phyloP scores from a whole-genome alignment of 2,113 vertebrate genomes.

The Peromyscus maniculatus region DNA sequence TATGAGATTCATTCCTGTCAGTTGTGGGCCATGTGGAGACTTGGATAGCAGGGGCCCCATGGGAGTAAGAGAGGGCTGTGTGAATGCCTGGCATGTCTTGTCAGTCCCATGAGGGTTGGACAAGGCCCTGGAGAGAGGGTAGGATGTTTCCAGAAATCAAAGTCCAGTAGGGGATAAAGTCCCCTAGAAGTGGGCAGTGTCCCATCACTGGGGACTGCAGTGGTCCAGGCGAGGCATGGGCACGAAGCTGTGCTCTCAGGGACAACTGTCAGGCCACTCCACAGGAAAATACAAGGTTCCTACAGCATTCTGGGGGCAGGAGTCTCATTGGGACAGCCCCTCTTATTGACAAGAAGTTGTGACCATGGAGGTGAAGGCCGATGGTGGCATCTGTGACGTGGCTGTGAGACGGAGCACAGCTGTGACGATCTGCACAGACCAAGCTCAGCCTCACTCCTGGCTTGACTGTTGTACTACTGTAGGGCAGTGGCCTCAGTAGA shows the following conservation, averaged over 20 bases:
- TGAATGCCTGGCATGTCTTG: background rate
- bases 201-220: fast-evolving
- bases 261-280: background rate
- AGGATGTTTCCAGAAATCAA: background rate
- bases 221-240: background rate
- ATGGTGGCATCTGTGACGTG: fast-evolving
- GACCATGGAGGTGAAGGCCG: fast-evolving
- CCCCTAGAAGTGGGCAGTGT: background rate
- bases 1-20: background rate
- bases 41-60: background rate
- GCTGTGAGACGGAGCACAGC: fast-evolving
- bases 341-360: background rate
- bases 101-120: fast-evolving
- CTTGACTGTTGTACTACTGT: fast-evolving
- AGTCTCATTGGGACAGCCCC: background rate
- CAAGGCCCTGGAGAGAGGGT: too few relatives aligned
- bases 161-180: background rate
- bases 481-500: fast-evolving
- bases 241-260: background rate
- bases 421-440: fast-evolving
- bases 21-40: background rate
- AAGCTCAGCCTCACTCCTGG: fast-evolving
- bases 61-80: background rate
- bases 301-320: too few relatives aligned
- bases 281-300: background rate